Evolutionary conservation across 2,797 vertebrate species (phyloP).

Genomic region (Silurus lanzhouensis): DNA sequence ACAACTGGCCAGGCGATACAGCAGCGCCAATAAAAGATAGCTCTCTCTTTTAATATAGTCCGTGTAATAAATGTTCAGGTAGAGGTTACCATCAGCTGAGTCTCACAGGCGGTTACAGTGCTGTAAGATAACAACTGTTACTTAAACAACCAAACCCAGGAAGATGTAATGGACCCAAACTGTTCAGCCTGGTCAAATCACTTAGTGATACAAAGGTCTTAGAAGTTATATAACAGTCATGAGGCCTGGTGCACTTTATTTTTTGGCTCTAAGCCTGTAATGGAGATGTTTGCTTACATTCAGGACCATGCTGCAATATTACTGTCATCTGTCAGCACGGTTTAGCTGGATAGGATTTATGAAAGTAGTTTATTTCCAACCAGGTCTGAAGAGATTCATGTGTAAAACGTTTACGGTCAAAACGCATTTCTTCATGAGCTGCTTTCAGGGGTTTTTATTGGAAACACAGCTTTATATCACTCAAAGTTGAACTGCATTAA

Average conservation of each 20-base stretch:
- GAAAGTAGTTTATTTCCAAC: neutral
- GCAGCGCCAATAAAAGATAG: neutral
- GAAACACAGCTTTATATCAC: neutral
- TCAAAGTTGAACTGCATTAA: neutral
- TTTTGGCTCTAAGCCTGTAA: neutral
- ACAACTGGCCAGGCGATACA: neutral
- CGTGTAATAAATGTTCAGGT: slow-evolving; percentile 8
- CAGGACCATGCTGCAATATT: neutral
- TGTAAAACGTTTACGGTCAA: neutral
- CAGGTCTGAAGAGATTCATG: neutral
- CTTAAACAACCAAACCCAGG: neutral
- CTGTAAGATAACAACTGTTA: neutral
- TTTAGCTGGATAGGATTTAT: neutral
- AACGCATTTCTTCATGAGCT: neutral
- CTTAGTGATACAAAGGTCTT: neutral
- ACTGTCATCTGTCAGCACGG: neutral
- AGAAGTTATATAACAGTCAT: neutral
- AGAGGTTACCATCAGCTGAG: neutral
- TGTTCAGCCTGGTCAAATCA: neutral
- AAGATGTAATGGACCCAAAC: neutral
- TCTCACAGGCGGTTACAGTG: neutral
- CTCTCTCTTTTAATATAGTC: neutral
- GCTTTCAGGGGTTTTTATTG: neutral
- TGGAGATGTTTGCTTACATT: neutral
- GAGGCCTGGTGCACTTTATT: neutral